Base-by-base conservation (phyloP, 2,113 vertebrate species). In the Prochilodus magdalenae region DNA sequence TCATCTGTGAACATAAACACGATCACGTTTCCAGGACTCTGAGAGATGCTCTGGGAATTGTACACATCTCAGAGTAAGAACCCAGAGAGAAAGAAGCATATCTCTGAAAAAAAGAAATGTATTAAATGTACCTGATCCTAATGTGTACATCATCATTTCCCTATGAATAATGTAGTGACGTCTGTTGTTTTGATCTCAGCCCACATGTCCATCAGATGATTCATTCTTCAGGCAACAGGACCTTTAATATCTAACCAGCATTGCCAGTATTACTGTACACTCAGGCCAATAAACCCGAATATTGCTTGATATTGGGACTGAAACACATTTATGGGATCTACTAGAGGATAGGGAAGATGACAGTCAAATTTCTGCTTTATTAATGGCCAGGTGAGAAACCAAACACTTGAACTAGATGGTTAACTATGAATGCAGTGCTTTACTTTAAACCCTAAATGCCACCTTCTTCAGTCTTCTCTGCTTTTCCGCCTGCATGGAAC, bases 1-100 rank as follows among this genome's bases (percentile, higher is more conserved):
- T 73, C 63, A 49, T 83, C 69, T 53, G 49, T 29, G 33, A 83
- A 73, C 36, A 26, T 51, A 53, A 63, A 63, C 69, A 47, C 49
- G 6, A 73, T 83, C 33, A 44, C 27, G 40, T 77, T 67, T 51
- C 29, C 22, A 13, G 53, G 73, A 20, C n/a, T 53, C 44, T 12
- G 33, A 62, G 7, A 26, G 79, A 36, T 33, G 26, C n/a, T 44
- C 30, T 11, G 6, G 33, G 40, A 51, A 74, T 44, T 44, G 33
- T 22, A 67, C 22, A 60, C 24, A 47, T 72, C 40, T 80, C 59
- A 49, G 24, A 47, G 77, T 11, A 44, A 0, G 18, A 4, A 22
- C 63, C 67, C 49, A 66, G 65, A 55, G 20, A 73, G 8, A 55
- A 47, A 63, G 30, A 44, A 66, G 36, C 49, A 5, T 11, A 53